These are phyloP conservation scores for Orchestes rusci DNA, from an alignment of 2,888 invertebrate species.

Conservation along the genomic window DNA sequence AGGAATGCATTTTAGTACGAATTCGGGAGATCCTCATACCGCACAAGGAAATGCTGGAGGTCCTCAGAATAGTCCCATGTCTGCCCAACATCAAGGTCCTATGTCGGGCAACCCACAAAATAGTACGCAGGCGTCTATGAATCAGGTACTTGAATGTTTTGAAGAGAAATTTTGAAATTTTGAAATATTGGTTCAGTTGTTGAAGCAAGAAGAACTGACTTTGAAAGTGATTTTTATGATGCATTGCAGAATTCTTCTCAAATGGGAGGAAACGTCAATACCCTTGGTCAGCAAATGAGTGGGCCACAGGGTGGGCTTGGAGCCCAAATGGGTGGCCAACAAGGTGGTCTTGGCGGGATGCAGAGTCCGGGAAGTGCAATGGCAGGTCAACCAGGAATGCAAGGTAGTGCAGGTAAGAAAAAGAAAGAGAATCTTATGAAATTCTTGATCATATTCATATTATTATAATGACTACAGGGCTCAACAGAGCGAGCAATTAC, in stretches of 20 bases:
- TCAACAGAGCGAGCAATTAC: too few species aligned
- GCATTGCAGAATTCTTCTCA: constrained; percentile 7
- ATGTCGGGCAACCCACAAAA: too few species aligned
- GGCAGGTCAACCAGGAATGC: constrained; percentile 23
- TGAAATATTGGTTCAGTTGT: background rate
- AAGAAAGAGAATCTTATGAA: too few species aligned
- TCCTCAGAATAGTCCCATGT: constrained; percentile 17
- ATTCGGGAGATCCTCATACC: constrained; percentile 9
- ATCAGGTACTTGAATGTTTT: constrained; percentile 11
- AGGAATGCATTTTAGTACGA: constrained; percentile 62
- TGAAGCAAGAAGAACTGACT: too few species aligned
- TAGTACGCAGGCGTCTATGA: constrained; percentile 15
- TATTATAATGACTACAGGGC: too few species aligned
- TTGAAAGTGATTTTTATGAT: background rate
- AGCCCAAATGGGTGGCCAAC: constrained; percentile 26
- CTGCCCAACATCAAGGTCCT: constrained; percentile 16
- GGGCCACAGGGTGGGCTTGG: too few species aligned
- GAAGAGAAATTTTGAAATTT: background rate
- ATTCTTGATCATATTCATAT: too few species aligned
- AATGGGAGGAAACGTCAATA: constrained; percentile 11
- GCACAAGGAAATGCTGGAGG: constrained; percentile 18
- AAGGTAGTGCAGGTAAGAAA: constrained; percentile 21
- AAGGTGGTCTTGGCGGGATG: constrained; percentile 28
- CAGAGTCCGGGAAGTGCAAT: constrained; percentile 24
- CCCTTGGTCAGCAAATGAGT: constrained; percentile 28